These are phyloP conservation scores for Cyanoramphus novaezelandiae DNA, from an alignment of 2,113 vertebrate genomes.

Conservation along the genomic window DNA sequence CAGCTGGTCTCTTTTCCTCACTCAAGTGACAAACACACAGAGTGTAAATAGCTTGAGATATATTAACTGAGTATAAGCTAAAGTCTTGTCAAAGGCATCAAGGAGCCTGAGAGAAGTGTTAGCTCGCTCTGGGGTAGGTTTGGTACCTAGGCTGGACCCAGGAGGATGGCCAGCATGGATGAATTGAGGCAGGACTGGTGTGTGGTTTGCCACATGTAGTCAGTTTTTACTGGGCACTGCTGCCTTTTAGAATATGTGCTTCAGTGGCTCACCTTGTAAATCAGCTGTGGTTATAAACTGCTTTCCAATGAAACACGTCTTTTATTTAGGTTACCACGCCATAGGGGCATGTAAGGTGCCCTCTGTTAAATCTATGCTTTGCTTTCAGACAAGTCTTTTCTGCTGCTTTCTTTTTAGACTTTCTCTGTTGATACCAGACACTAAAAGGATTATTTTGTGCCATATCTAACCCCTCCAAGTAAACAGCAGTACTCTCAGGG, in stretches of 20 bases:
- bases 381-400: neutral
- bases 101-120: neutral
- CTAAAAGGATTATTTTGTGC: neutral
- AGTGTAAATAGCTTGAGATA: conserved; percentile 28
- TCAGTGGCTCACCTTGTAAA: conserved; percentile 59
- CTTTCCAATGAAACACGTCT: neutral
- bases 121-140: neutral
- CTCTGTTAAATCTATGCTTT: neutral
- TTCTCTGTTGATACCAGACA: neutral
- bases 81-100: conserved; percentile 12
- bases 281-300: conserved; percentile 24
- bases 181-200: conserved; percentile 31
- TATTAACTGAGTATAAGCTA: conserved; percentile 38
- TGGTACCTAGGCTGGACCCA: neutral
- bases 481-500: neutral
- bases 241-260: conserved; percentile 33
- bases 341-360: neutral
- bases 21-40: conserved; percentile 21
- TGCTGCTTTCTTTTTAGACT: neutral
- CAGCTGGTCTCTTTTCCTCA: conserved; percentile 29
- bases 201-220: conserved; percentile 42
- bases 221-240: conserved; percentile 27
- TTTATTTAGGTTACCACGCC: neutral
- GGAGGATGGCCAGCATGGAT: neutral
- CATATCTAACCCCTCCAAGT: neutral